phyloP scores from a whole-genome alignment of 64 coral and sea anemone species.

The Cladopsammia gracilis region DNA sequence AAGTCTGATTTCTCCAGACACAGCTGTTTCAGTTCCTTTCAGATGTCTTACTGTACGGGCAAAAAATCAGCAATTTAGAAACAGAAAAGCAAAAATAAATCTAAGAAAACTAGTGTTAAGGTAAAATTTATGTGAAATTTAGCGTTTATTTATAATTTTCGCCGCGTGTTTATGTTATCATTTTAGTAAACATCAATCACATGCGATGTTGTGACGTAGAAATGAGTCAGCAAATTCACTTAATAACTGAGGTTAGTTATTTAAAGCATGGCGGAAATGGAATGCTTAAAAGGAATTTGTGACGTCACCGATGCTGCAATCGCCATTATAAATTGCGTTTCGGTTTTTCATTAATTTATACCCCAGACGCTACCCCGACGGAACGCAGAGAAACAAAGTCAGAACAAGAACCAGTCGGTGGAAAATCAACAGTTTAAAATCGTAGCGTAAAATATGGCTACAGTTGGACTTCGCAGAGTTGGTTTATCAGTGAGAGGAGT shows the following conservation, averaged over 20 bases:
- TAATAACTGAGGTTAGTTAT: background rate
- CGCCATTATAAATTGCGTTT: conserved; percentile 38
- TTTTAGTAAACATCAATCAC: too few relatives aligned
- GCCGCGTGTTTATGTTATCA: too few relatives aligned
- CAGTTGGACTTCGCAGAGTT: conserved; percentile 8
- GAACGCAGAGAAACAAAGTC: background rate
- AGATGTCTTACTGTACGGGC: background rate
- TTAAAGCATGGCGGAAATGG: background rate
- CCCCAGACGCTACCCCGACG: background rate
- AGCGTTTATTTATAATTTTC: too few relatives aligned
- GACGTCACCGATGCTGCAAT: conserved; percentile 34
- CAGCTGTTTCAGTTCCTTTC: background rate
- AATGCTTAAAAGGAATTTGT: background rate
- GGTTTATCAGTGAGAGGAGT: background rate
- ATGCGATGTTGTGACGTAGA: too few relatives aligned
- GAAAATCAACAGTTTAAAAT: too few relatives aligned
- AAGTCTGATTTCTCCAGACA: background rate
- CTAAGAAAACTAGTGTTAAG: too few relatives aligned
- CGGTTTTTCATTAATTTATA: background rate
- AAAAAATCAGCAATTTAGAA: background rate
- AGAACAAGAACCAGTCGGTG: background rate
- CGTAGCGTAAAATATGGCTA: background rate
- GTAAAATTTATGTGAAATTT: too few relatives aligned
- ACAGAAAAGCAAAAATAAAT: too few relatives aligned
- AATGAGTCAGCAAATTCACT: background rate